Base-by-base conservation (phyloP, 1,140 invertebrate genomes). In the Papilio polyxenes region DNA sequence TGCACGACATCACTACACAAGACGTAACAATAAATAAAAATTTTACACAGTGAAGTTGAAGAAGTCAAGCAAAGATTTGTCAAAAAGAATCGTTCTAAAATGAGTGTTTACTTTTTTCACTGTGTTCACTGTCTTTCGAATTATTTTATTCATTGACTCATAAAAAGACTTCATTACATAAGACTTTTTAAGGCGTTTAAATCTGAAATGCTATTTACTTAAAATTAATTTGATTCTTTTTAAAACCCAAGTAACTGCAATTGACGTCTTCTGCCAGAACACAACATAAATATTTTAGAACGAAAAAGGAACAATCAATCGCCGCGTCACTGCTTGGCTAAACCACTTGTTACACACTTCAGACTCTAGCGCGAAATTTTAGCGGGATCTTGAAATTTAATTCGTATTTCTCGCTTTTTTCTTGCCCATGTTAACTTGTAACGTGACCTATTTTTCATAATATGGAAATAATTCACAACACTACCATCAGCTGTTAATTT, bases 31-130 rank as follows among this genome's bases (percentile, higher is more conserved):
- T 31, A 77, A 77, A 77, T 77, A 76, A 77, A 77, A 51, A 23
- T 53, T 56, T 77, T 77, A 23, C 75, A 40, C 65, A 51, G 75
- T 77, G 75, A 49, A 77, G 48, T 53, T 53, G 44, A 51, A 48
- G 10, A 76, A 20, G 44, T 56, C 13, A 77, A 56, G 2, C 53
- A 76, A 75, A n/a, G 20, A 77, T 77, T 56, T 72, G 65, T 15
- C 65, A 72, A 37, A 77, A 10, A 56, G 48, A 77, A 77, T 31
- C 75, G 75, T 77, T 77, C 20, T 31, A 20, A 77, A 77, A 77
- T 49, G n/a, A 48, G n/a, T n/a, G 3, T 75, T 15, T 20, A 44
- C 11, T 44, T 59, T 59, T n/a, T 51, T 59, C 17, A n/a, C n/a
- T n/a, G n/a, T n/a, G 7, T 59, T 59, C 11, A 20, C n/a, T 20